phyloP scores from a whole-genome alignment of 2,888 invertebrate genomes.

The Ryuthela nishihirai region DNA sequence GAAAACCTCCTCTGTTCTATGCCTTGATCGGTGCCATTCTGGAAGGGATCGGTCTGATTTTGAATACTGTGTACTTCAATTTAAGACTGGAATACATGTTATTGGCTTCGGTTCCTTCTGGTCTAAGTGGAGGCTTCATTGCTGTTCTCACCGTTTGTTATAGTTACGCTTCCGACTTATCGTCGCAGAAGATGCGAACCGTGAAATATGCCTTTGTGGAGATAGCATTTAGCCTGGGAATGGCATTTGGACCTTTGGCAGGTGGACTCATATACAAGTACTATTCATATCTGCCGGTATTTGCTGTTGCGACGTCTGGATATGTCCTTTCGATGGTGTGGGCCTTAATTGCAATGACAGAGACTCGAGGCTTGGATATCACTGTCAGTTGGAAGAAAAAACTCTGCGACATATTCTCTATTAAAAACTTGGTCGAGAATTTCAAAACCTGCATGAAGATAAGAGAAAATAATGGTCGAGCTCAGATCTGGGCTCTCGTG shows the following conservation, averaged over 20 bases:
- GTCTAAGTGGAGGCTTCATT: conserved; percentile 24
- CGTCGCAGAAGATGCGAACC: conserved; percentile 7
- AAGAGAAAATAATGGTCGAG: conserved; percentile 10
- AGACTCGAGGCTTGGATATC: conserved; percentile 11
- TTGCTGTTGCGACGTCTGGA: not conserved
- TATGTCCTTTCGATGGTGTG: conserved; percentile 4
- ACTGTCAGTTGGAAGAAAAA: conserved; percentile 5
- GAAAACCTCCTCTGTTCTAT: conserved; percentile 10
- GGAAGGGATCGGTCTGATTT: conserved; percentile 1
- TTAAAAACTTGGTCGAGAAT: conserved; percentile 4
- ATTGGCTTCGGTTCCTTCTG: conserved; percentile 6
- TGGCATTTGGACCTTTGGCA: conserved; percentile 7
- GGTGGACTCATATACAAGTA: conserved; percentile 13
- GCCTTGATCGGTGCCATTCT: conserved; percentile 2
- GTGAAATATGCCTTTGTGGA: conserved; percentile 14
- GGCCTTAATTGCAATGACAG: conserved; percentile 9
- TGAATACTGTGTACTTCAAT: conserved; percentile 5
- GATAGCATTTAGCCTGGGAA: conserved; percentile 9
- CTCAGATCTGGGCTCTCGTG: conserved; percentile 6
- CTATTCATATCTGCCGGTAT: conserved; percentile 14
- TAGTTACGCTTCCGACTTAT: conserved; percentile 23
- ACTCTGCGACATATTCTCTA: conserved; percentile 1
- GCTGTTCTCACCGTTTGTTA: conserved; percentile 12
- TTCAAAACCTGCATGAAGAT: not conserved
- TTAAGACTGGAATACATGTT: conserved; percentile 7